These are phyloP conservation scores for Alaudala cheleensis DNA, from an alignment of 2,113 vertebrate species.

Conservation along the genomic window DNA sequence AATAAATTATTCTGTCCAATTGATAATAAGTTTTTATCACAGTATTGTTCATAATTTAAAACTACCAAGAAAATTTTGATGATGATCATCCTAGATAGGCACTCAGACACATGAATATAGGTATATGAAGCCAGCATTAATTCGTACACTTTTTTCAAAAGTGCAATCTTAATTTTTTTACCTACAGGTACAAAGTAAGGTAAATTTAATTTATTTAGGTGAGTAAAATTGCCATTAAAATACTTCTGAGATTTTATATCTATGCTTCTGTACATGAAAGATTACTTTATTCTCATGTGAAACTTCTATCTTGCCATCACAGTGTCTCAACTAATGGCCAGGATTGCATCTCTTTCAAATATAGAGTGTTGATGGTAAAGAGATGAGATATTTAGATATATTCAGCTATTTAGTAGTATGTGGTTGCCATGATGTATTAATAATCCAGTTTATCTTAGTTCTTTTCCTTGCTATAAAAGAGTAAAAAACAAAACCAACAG, in stretches of 20 bases:
- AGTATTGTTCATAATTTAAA: not conserved
- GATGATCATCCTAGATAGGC: not conserved
- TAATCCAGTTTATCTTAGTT: not conserved
- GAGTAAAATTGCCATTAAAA: not conserved
- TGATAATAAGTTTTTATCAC: not conserved
- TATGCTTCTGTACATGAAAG: not conserved
- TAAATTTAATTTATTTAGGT: not conserved
- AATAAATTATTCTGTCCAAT: not conserved
- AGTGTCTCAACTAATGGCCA: not conserved
- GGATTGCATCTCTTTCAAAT: not conserved
- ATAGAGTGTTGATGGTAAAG: not conserved
- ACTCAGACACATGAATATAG: not conserved
- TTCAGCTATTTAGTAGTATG: not conserved
- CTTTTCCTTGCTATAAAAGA: not conserved
- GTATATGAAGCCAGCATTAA: not conserved
- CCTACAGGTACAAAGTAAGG: not conserved
- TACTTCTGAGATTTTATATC: not conserved
- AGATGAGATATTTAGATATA: not conserved
- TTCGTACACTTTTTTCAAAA: not conserved
- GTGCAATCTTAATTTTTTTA: not conserved
- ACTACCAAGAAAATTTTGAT: not conserved
- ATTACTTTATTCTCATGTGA: not conserved
- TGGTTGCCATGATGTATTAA: not conserved
- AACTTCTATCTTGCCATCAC: not conserved
- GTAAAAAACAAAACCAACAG: accelerated